Evolutionary conservation across 2,797 vertebrate genomes (phyloP).

Genomic region (Pyrrhura leucotis): DNA sequence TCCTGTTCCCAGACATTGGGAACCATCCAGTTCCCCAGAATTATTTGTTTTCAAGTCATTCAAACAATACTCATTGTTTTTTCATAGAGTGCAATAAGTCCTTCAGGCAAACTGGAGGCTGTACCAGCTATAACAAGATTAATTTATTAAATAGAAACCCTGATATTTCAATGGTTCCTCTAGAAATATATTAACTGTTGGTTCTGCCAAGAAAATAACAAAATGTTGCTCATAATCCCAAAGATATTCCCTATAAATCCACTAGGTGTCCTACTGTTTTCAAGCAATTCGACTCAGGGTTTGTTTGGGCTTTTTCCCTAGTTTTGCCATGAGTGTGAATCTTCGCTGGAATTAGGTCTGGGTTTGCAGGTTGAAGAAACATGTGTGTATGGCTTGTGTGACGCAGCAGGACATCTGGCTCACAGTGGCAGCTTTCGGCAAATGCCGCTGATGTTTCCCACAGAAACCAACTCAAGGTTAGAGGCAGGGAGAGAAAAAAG

Average conservation of each 20-base stretch:
- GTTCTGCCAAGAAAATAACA: conserved; percentile 41
- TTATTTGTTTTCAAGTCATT: not conserved
- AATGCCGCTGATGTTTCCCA: not conserved
- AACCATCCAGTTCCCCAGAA: not conserved
- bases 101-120: not conserved
- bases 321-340: not conserved
- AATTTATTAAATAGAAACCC: conserved; percentile 17
- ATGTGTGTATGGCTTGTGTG: not conserved
- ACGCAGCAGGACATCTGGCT: not conserved
- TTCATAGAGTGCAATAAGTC: not conserved
- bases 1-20: not conserved
- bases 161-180: not conserved
- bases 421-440: not conserved
- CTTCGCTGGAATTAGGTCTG: conserved; percentile 3
- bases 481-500: conserved; percentile 10
- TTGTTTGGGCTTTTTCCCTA: not conserved
- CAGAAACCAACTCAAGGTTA: conserved; percentile 15
- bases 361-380: conserved; percentile 7
- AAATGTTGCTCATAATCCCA: not conserved
- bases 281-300: conserved; percentile 31
- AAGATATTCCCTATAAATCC: conserved; percentile 44
- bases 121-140: not conserved
- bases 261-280: conserved; percentile 75
- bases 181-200: not conserved
- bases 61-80: not conserved